Evolutionary conservation across 2,113 vertebrate genomes (phyloP).

Genomic region (Sinocyclocheilus rhinocerous): DNA sequence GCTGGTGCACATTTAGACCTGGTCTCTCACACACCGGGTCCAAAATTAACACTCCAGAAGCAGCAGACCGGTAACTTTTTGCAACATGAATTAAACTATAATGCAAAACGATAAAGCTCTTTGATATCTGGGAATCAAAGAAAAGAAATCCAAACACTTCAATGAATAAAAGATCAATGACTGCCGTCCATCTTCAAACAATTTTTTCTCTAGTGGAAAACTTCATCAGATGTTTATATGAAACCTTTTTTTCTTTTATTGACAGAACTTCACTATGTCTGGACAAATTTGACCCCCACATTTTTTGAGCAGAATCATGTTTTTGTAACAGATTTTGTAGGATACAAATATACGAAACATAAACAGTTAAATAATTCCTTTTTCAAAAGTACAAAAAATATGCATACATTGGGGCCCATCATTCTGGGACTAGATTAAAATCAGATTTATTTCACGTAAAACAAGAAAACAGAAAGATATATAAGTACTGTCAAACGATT

Average conservation of each 20-base stretch:
- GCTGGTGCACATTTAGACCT: conserved; percentile 76
- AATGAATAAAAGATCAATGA: conserved; percentile 1
- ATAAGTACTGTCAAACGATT: too few relatives aligned
- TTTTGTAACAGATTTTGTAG: background rate
- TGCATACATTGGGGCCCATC: background rate
- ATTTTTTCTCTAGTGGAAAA: background rate
- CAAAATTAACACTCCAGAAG: conserved; percentile 20
- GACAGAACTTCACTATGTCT: too few relatives aligned
- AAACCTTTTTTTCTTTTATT: too few relatives aligned
- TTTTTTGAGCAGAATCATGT: background rate
- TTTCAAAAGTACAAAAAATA: background rate
- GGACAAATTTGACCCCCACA: too few relatives aligned
- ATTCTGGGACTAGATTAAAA: background rate
- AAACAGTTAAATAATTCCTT: too few relatives aligned
- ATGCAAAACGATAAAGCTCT: background rate
- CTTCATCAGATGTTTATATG: background rate
- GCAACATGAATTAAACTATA: background rate
- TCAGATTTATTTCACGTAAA: background rate
- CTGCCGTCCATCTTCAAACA: background rate
- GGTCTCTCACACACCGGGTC: conserved; percentile 31
- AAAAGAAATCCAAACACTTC: background rate
- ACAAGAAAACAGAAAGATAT: too few relatives aligned
- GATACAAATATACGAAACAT: background rate
- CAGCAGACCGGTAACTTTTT: background rate
- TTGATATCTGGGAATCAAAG: background rate